Percentiles rank a stretch among this genome's conserved stretches.
These are phyloP conservation scores for Hydrotaea diabolus DNA, from an alignment of 2,888 invertebrate species.

Conservation along the genomic window DNA sequence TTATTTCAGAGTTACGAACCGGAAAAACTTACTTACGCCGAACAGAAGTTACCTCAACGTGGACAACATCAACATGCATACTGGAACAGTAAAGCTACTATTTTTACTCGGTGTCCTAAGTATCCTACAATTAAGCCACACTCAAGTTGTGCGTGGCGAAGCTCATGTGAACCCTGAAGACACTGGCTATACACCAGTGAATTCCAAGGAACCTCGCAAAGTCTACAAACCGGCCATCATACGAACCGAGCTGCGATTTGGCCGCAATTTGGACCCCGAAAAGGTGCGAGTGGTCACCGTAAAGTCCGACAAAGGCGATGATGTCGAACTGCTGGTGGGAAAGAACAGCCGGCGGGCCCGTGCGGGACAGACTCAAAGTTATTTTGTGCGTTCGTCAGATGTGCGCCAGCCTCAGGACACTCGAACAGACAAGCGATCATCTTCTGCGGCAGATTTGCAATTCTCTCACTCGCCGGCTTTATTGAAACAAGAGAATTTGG, in stretches of 20 bases:
- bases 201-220: slow-evolving; percentile 26
- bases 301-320: slow-evolving; percentile 87
- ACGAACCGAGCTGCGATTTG: slow-evolving; percentile 88
- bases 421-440: neutral
- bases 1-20: slow-evolving; percentile 50
- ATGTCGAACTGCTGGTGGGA: slow-evolving; percentile 85
- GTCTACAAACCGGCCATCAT: slow-evolving; percentile 83
- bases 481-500: slow-evolving; percentile 74
- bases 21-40: slow-evolving; percentile 19
- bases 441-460: neutral
- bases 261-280: slow-evolving; percentile 88
- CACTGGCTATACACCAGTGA: neutral
- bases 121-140: neutral
- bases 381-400: slow-evolving; percentile 73
- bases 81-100: slow-evolving; percentile 5
- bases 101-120: slow-evolving; percentile 40
- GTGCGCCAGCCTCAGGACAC: slow-evolving; percentile 64
- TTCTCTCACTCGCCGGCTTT: slow-evolving; percentile 74
- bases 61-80: slow-evolving; percentile 22
- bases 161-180: slow-evolving; percentile 15
- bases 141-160: slow-evolving; percentile 41
- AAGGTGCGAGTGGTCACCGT: slow-evolving; percentile 89
- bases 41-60: neutral
- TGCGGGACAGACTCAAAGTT: slow-evolving; percentile 71
- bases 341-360: slow-evolving; percentile 76